phyloP scores from a whole-genome alignment of 30 jellyfish, hydroid and myxozoan genomes.

The Pelagia noctiluca region DNA sequence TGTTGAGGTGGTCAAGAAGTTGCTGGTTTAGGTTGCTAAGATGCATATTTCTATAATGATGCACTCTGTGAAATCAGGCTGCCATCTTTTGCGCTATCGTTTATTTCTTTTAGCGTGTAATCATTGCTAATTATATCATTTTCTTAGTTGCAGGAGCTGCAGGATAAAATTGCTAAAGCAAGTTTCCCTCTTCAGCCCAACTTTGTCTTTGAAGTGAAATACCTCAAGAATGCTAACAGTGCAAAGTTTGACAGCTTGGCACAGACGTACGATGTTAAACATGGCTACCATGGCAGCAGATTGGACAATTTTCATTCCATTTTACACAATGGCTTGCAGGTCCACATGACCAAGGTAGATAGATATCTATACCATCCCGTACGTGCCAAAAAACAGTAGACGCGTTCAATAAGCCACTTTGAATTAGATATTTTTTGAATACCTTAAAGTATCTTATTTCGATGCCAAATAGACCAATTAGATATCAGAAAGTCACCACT shows the following conservation, averaged over 20 bases:
- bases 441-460: no score
- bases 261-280: conserved; percentile 57
- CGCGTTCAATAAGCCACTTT: no score
- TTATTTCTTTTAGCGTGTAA: no score
- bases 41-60: no score
- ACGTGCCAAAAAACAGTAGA: not conserved
- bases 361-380: not conserved
- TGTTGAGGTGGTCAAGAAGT: no score
- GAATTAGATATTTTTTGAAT: no score
- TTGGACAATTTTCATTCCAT: conserved; percentile 90
- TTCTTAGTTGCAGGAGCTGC: conserved; percentile 62
- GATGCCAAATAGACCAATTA: no score
- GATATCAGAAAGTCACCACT: no score
- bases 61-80: no score
- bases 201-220: conserved; percentile 82
- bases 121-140: not conserved
- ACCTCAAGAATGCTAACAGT: conserved; percentile 52
- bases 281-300: conserved; percentile 96
- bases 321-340: conserved; percentile 86
- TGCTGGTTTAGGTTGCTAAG: no score
- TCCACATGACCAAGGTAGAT: conserved; percentile 91
- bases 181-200: conserved; percentile 80
- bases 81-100: not conserved
- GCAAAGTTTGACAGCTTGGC: conserved; percentile 69
- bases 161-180: conserved; percentile 74